Base-by-base conservation (phyloP, 2,113 vertebrate species). In the Chroicocephalus ridibundus region DNA sequence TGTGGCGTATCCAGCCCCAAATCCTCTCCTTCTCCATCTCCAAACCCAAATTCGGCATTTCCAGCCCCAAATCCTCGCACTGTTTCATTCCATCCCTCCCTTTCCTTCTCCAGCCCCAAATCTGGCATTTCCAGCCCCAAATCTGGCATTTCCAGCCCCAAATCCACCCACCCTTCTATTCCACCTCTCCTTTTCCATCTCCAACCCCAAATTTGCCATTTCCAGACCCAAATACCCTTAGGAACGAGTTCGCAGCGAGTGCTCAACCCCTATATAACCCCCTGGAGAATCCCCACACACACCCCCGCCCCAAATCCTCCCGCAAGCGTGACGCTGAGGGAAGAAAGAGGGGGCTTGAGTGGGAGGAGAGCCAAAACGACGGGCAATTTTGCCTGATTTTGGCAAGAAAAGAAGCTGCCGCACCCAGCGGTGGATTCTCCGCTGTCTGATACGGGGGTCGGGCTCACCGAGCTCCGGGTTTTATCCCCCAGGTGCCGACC, bases 321-420 rank as follows among this genome's bases (percentile, higher is more conserved):
- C 1, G 1, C 2, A 6, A 36, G 5, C 11, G 4, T 5, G 18
- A 7, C 16, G 8, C 6, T 3, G 16, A 8, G 15, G 17, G 42
- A 11, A 13, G 42, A n/a, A 36, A 25, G 44, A 10, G 12, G 5
- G 5, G 0, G 2, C 9, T 4, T 10, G 20, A 47, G 22, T 2
- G 29, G 49, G 31, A 42, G 25, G 25, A 26, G 42, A 32, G 4
- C 15, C 25, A n/a, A 72, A 24, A 5, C 2, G 0, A 22, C 2
- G 26, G 32, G 64, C 34, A 60, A 54, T 15, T n/a, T 11, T 11
- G 17, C 60, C 31, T 13, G 20, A 7, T 47, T 25, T 10, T 22
- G 31, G 2, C 68, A 17, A 16, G 3, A 3, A 17, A 15, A 57
- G 42, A 8, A 46, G 12, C 15, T 15, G 15, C 15, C 5, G 15